Evolutionary conservation across 2,113 vertebrate species (phyloP), one percentile per base, ranked within the genome.

Genomic region (Ochotona princeps): DNA sequence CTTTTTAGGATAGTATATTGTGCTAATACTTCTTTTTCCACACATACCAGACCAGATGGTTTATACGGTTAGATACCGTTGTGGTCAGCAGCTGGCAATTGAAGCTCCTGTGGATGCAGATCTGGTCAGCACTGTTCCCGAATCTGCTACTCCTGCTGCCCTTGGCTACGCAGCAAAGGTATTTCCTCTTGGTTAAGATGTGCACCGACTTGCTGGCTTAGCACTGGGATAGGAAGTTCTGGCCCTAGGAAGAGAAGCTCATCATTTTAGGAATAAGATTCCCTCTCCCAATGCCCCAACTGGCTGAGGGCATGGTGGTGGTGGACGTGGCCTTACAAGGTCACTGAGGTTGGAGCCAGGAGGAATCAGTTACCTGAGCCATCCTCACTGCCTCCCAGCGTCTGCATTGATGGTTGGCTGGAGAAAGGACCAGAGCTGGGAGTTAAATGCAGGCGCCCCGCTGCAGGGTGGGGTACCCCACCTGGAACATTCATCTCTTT

Each of bases 111-210:
- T 99, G 91, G 98, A 99, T 73, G 99, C 98, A 26, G 99, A 99
- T 84, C 96, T 99, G 96, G 99, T 99, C 95, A 99, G 99, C 98
- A 99, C 99, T 1, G 99, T 99, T 84, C 99, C 99, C 0, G 99
- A 99, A 96, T 99, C 99, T 47, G 99, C 99, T 2, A 99, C 99
- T 0, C 99, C 99, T 15, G 99, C 99, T 90, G 99, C 99, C 51
- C 98, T 99, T 78, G 99, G 99, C 80, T 99, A 99, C 3, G 99
- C 99, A 86, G 97, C 98, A 94, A 98, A 99, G 99, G 99, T 99
- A 95, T 69, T 94, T 96, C 67, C 47, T 83, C 30, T 90, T 90
- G 20, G 57, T 90, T 51, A 35, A 44, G 38, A 38, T 57, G 35
- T 23, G 20, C n/a, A 79, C 9, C 66, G 32, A 70, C 32, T 92